A percentile compares a stretch with the other conserved stretches of the same genome.
phyloP scores from a whole-genome alignment of 2,888 invertebrate genomes.

The Mystacides longicornis region DNA sequence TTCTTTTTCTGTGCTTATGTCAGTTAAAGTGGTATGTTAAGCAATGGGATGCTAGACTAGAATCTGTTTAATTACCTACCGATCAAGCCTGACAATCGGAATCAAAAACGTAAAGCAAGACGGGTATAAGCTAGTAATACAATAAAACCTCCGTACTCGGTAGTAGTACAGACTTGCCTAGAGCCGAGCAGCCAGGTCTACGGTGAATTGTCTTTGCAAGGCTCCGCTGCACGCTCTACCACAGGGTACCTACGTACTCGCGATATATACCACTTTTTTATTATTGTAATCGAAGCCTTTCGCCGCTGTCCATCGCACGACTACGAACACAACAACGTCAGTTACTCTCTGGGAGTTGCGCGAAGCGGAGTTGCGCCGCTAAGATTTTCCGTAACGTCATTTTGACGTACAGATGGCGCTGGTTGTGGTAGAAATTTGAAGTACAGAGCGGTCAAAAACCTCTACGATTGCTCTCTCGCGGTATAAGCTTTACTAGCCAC shows the following conservation, averaged over 20 bases:
- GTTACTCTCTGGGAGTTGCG: slow-evolving; percentile 12
- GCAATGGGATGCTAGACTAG: too few relatives aligned
- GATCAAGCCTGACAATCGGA: too few relatives aligned
- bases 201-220: neutral
- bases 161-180: neutral
- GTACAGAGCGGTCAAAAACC: slow-evolving; percentile 20
- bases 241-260: neutral
- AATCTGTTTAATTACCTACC: too few relatives aligned
- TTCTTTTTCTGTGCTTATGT: too few relatives aligned
- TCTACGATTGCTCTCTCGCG: neutral
- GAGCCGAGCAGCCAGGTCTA: neutral
- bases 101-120: too few relatives aligned
- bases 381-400: neutral
- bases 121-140: too few relatives aligned
- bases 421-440: neutral
- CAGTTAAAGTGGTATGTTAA: too few relatives aligned
- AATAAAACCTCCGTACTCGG: too few relatives aligned
- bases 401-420: slow-evolving; percentile 6
- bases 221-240: neutral
- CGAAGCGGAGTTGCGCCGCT: neutral
- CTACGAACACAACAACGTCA: slow-evolving; percentile 7
- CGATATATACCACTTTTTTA: neutral
- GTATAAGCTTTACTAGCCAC: neutral
- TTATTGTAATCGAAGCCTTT: slow-evolving; percentile 6
- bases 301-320: slow-evolving; percentile 7